Conservation (phyloP, 2,888 invertebrate genomes). For the Venusia cambrica region DNA sequence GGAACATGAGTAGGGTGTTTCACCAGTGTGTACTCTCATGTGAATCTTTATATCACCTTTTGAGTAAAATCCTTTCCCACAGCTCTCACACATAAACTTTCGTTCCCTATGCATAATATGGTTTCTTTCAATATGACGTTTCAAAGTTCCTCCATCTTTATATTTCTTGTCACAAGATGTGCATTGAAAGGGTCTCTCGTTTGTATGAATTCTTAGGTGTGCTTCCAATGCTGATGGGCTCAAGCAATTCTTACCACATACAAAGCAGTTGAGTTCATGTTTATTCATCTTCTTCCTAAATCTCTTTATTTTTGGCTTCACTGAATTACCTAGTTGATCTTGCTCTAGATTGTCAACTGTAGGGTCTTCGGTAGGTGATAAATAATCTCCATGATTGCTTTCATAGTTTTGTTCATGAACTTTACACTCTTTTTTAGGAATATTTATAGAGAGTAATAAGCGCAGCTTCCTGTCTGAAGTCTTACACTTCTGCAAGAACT, state of each 20-base stretch:
- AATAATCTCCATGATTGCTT: conserved; percentile 26
- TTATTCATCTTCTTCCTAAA: conserved; percentile 35
- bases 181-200: conserved; percentile 52
- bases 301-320: neutral
- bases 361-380: conserved; percentile 5
- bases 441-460: conserved; percentile 15
- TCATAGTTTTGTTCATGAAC: conserved; percentile 45
- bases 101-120: conserved; percentile 47
- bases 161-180: conserved; percentile 55
- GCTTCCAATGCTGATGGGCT: conserved; percentile 46
- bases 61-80: conserved; percentile 62
- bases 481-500: conserved; percentile 56
- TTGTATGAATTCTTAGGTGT: conserved; percentile 58
- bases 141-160: conserved; percentile 51
- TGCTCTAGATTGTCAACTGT: conserved; percentile 7
- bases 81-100: conserved; percentile 60
- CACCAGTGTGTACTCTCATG: conserved; percentile 62
- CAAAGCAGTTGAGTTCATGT: conserved; percentile 37
- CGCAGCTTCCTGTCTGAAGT: conserved; percentile 50
- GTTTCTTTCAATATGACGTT: conserved; percentile 51
- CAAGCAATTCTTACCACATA: conserved; percentile 46
- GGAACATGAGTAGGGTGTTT: conserved; percentile 61
- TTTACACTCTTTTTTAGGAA: conserved; percentile 39
- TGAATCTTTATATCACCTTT: conserved; percentile 57
- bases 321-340: conserved; percentile 1